Conservation (phyloP, 2,797 vertebrate genomes). For the Semotilus atromaculatus region DNA sequence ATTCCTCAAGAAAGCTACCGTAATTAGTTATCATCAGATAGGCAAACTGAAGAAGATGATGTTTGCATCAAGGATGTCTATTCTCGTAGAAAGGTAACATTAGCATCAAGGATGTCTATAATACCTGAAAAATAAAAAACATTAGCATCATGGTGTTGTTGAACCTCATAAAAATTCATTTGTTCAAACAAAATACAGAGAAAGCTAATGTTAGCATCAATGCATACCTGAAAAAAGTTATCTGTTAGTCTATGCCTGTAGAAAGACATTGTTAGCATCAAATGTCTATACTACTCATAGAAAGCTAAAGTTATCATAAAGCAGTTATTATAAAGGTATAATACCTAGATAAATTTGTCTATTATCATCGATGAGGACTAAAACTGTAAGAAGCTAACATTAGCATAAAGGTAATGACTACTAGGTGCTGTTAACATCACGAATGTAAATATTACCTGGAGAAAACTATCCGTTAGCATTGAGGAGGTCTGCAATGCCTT, state of each 20-base stretch:
- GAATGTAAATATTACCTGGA: background rate
- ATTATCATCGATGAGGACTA: background rate
- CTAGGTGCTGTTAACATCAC: background rate
- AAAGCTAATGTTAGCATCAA: background rate
- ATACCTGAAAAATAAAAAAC: background rate
- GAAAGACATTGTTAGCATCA: background rate
- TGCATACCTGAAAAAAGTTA: too few species aligned
- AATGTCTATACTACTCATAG: background rate
- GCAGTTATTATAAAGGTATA: background rate
- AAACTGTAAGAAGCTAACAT: background rate
- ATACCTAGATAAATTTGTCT: background rate
- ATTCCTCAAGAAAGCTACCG: background rate
- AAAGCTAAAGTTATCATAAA: background rate
- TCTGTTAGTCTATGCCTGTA: background rate
- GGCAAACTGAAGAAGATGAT: background rate
- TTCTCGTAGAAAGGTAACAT: background rate
- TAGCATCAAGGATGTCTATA: background rate
- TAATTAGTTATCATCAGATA: background rate
- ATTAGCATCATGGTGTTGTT: background rate
- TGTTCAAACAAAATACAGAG: background rate
- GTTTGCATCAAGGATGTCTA: background rate
- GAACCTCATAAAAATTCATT: background rate
- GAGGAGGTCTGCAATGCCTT: background rate
- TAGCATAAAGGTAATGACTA: background rate
- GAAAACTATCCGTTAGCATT: background rate